These are phyloP conservation scores for Tiaroga cobitis DNA, from an alignment of 2,797 vertebrate genomes.

Conservation along the genomic window DNA sequence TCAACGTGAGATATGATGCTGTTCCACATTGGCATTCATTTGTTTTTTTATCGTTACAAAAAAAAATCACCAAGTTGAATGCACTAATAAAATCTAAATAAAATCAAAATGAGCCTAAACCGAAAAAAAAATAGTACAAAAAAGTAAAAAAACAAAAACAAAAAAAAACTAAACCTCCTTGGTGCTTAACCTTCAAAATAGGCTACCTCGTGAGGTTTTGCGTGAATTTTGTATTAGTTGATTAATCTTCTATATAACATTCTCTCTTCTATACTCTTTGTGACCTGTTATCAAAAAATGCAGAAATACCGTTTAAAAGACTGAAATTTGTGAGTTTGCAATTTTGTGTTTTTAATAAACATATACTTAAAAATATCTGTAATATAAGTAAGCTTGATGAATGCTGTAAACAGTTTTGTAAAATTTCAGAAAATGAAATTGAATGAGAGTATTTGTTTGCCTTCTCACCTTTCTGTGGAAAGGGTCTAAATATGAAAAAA, in stretches of 20 bases:
- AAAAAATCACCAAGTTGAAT: background rate
- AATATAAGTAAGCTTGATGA: background rate
- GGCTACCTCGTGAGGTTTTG: no score
- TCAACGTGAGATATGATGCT: background rate
- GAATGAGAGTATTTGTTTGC: background rate
- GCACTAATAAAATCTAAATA: background rate
- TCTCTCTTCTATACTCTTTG: background rate
- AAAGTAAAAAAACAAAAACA: no score
- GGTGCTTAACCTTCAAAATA: background rate
- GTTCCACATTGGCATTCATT: background rate
- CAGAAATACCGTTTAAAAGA: background rate
- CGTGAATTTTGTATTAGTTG: background rate
- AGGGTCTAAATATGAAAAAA: background rate
- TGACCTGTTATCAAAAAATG: background rate
- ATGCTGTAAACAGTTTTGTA: background rate
- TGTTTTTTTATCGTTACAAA: background rate
- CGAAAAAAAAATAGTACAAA: background rate
- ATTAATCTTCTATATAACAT: background rate
- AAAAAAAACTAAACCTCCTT: background rate
- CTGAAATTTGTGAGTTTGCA: background rate
- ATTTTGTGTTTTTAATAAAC: background rate
- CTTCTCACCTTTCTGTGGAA: background rate
- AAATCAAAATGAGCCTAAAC: background rate
- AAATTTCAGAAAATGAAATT: background rate
- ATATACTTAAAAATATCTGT: no score